phyloP scores from a whole-genome alignment of 2,113 vertebrate genomes.

The Tyto alba region DNA sequence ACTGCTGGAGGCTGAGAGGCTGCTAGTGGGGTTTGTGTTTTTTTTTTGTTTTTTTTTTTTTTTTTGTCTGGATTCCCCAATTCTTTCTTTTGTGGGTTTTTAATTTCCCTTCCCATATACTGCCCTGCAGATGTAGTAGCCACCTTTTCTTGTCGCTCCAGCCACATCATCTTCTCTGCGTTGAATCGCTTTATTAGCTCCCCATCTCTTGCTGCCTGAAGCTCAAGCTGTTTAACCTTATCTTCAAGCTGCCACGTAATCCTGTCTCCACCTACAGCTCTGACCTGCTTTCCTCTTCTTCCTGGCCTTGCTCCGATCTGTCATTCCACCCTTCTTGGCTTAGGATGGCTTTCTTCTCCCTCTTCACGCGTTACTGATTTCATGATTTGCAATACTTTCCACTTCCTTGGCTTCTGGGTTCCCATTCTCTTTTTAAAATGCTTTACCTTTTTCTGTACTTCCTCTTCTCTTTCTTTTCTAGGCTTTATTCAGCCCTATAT shows the following conservation, averaged over 20 bases:
- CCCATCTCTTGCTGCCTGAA: not conserved
- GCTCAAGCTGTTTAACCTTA: not conserved
- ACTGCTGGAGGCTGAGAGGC: not conserved
- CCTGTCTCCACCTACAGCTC: not conserved
- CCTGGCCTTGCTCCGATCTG: not conserved
- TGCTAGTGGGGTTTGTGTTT: not conserved
- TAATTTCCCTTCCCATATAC: not conserved
- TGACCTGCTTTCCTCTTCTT: not conserved
- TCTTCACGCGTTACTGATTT: fast-evolving
- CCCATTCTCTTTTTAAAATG: not conserved
- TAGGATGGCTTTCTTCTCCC: not conserved
- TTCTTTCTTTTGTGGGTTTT: not conserved
- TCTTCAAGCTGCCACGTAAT: not conserved
- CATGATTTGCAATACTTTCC: not conserved
- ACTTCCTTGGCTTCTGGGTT: not conserved
- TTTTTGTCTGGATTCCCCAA: not conserved
- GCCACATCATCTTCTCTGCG: not conserved
- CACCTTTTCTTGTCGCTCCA: not conserved
- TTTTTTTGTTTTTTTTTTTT: too few species aligned
- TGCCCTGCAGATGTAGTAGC: not conserved
- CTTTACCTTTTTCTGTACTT: not conserved
- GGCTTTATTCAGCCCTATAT: not conserved
- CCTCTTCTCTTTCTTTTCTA: not conserved
- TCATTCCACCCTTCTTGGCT: not conserved
- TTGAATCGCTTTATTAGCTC: not conserved